Evolutionary conservation across 2,888 invertebrate genomes (phyloP), one percentile per base, ranked within the genome.

Genomic region (Cephus sareptanus): DNA sequence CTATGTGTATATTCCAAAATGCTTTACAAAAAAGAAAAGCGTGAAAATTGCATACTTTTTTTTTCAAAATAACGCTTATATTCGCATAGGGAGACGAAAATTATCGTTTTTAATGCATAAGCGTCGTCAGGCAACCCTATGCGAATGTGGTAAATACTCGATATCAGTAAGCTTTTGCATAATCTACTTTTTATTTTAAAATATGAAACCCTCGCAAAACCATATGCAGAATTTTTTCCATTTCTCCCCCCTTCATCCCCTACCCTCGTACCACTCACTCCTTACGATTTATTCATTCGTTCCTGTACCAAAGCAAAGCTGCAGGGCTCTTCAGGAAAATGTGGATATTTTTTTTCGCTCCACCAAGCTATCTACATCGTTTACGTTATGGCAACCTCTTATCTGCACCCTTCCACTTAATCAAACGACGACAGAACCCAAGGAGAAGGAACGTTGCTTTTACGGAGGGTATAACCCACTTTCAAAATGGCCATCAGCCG

Each of bases 321-420:
- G 33, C 78, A 12, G 12, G 13, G 75, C 69, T 37, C 35, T 68
- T 35, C 40, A 34, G 37, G n/a, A 77, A 77, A 77, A 75, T 77
- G 74, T 77, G 75, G 75, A 77, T 77, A 75, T 77, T 74, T 70
- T 37, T 70, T 73, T 78, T 82, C 79, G 79, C 81, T 78, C 77
- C 75, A 75, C 75, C 76, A 69, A 79, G 79, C 81, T 81, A 82
- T 82, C 81, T 81, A 75, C 77, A 79, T 81, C 82, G 81, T 84
- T 81, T 81, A 76, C 80, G 81, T 80, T 83, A 82, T 79, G 80
- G 74, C 77, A 77, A 80, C 81, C 80, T 79, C 80, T 81, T 83
- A 83, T 83, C 82, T 80, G 78, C 56, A 81, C 82, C 77, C 81
- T 82, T 83, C 80, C 82, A 82, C 83, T 82, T 78, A 82, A 85